Conservation (phyloP, 2,888 invertebrate genomes). For the Callimorpha dominula region DNA sequence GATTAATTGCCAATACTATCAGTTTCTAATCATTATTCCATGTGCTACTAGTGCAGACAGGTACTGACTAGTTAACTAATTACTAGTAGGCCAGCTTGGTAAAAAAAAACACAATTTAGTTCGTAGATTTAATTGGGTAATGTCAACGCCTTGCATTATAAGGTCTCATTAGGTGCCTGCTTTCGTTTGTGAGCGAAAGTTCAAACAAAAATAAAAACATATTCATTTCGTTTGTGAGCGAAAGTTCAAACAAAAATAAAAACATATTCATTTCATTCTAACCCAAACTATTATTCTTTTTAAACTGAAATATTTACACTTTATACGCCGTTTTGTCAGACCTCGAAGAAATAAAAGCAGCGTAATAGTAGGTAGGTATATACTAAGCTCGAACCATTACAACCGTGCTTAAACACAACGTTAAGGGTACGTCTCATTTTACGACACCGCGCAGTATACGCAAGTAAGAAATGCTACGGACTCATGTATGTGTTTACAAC, state of each 20-base stretch:
- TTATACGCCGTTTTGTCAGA: background rate
- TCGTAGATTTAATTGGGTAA: no score
- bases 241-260: background rate
- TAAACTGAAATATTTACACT: background rate
- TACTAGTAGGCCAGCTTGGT: background rate
- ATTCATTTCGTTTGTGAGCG: background rate
- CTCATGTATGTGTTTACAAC: slow-evolving; percentile 30
- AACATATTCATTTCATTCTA: background rate
- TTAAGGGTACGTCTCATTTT: slow-evolving; percentile 39
- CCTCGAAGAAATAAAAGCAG: slow-evolving; percentile 16
- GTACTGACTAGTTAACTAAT: background rate
- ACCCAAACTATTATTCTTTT: background rate
- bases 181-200: background rate
- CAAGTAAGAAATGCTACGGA: slow-evolving; percentile 32
- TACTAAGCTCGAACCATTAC: slow-evolving; percentile 30
- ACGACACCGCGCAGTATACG: slow-evolving; percentile 37
- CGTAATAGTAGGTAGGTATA: slow-evolving; percentile 11
- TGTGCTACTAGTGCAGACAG: background rate
- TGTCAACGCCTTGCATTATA: background rate
- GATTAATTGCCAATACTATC: background rate
- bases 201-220: no score
- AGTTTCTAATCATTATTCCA: background rate
- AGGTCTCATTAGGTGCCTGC: background rate
- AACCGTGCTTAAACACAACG: slow-evolving; percentile 39
- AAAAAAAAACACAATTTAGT: background rate